These are phyloP conservation scores for Nanger granti DNA, from an alignment of 2,113 vertebrate species.

Conservation along the genomic window DNA sequence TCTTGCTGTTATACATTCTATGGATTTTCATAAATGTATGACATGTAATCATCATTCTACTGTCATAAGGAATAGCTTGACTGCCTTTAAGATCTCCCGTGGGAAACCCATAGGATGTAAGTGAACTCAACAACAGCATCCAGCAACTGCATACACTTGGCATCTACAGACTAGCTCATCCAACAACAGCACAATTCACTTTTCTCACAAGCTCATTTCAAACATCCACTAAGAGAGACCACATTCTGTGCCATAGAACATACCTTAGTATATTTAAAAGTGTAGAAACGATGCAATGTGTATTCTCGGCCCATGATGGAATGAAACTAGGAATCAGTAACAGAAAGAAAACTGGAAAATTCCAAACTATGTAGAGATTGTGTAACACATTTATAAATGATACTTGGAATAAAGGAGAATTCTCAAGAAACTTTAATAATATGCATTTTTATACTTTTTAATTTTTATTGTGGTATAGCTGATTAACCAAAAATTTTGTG, in stretches of 20 bases:
- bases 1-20: background rate
- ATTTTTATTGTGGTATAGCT: background rate
- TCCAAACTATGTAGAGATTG: background rate
- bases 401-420: background rate
- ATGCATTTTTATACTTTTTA: background rate
- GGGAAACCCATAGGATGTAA: background rate
- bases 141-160: background rate
- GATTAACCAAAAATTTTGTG: background rate
- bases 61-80: background rate
- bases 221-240: background rate
- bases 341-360: background rate
- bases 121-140: background rate
- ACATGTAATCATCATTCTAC: background rate
- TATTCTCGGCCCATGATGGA: background rate
- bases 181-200: background rate
- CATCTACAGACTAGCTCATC: background rate
- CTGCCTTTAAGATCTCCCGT: background rate
- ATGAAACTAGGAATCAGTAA: background rate
- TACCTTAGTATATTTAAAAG: background rate
- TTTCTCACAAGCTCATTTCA: background rate
- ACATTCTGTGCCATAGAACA: background rate
- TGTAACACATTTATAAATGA: background rate
- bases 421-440: background rate
- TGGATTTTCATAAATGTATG: background rate
- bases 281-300: background rate